Conservation (phyloP, 1,140 invertebrate species). For the Pseudomyrmex flavicornis region DNA sequence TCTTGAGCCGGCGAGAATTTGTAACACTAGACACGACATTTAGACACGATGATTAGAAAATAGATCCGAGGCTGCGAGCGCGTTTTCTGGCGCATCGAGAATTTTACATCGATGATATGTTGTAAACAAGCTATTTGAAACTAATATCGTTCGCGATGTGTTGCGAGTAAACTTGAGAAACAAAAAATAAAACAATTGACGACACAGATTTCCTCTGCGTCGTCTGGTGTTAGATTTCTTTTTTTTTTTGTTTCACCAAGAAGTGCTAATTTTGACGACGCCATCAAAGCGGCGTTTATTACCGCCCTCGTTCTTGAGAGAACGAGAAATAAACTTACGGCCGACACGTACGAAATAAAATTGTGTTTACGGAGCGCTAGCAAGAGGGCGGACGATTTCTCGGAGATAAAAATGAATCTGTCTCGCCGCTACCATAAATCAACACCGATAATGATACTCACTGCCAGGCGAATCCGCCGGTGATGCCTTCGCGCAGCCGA, state of each 20-base stretch:
- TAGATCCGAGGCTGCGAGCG: too few relatives aligned
- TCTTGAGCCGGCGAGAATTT: not conserved
- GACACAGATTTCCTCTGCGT: too few relatives aligned
- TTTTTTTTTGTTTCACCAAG: too few relatives aligned
- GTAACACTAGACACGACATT: not conserved
- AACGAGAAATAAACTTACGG: not conserved
- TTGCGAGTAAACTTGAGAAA: too few relatives aligned
- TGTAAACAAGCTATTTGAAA: too few relatives aligned
- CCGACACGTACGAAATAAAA: not conserved
- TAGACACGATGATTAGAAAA: too few relatives aligned
- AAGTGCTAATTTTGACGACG: too few relatives aligned
- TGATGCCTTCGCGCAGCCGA: slow-evolving; percentile 90
- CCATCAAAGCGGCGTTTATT: slow-evolving; percentile 7
- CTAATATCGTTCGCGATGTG: too few relatives aligned
- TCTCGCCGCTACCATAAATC: not conserved
- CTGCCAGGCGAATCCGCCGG: slow-evolving; percentile 91
- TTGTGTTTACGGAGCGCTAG: not conserved
- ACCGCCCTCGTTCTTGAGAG: not conserved
- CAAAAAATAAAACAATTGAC: too few relatives aligned
- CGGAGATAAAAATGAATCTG: slow-evolving; percentile 22
- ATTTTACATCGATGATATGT: too few relatives aligned
- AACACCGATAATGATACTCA: slow-evolving; percentile 85
- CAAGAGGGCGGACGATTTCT: not conserved
- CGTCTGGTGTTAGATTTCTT: too few relatives aligned
- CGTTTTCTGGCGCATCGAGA: too few relatives aligned